These are phyloP conservation scores for Antennarius maculatus DNA, from an alignment of 2,797 vertebrate species.

Conservation along the genomic window DNA sequence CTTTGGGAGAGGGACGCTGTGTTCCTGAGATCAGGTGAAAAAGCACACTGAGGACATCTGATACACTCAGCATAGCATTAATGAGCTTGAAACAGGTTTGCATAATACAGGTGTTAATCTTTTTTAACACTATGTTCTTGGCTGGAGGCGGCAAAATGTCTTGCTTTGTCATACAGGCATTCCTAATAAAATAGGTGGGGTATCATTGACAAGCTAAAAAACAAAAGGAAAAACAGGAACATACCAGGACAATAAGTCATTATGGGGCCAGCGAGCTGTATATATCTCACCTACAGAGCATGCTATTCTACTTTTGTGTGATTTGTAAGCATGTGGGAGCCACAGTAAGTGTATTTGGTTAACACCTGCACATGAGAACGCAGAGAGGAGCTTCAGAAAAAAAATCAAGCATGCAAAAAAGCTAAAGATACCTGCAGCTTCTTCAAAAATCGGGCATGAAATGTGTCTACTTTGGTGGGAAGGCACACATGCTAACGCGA, in stretches of 20 bases:
- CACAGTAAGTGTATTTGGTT: conserved; percentile 41
- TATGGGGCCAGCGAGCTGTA: not conserved
- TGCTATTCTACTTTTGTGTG: conserved; percentile 11
- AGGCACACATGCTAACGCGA: conserved; percentile 13
- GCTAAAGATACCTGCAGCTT: not conserved
- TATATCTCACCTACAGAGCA: not conserved
- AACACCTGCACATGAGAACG: conserved; percentile 15
- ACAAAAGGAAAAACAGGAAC: conserved; percentile 15
- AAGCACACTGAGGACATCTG: conserved; percentile 40
- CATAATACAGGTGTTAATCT: conserved; percentile 40
- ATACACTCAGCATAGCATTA: conserved; percentile 4
- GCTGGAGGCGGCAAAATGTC: conserved; percentile 15
- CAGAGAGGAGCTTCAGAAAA: conserved; percentile 30
- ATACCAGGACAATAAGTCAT: not conserved
- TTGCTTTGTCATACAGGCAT: conserved; percentile 8
- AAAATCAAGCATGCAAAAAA: conserved; percentile 15
- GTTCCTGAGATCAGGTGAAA: conserved; percentile 27
- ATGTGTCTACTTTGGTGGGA: conserved; percentile 10
- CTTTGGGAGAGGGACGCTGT: conserved; percentile 25
- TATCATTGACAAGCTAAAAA: not conserved
- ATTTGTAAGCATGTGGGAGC: conserved; percentile 8
- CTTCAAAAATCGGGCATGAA: not conserved
- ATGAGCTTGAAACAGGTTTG: conserved; percentile 18
- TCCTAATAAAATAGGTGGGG: conserved; percentile 15
- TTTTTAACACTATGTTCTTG: conserved; percentile 16